Conservation (phyloP, 2,888 invertebrate species). For the Pristionchus exspectatus region DNA sequence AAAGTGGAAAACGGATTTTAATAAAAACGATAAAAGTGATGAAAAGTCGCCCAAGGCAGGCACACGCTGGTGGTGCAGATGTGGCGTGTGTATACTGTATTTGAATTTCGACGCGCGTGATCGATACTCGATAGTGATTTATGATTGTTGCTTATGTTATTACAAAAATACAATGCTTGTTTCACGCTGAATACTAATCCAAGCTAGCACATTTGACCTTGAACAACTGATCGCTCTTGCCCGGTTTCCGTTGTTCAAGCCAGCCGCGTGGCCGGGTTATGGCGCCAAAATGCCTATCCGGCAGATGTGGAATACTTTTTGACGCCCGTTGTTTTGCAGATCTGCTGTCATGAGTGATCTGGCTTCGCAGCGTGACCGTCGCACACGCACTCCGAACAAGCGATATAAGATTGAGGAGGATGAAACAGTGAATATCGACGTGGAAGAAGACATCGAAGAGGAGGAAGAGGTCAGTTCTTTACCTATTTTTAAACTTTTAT, state of each 20-base stretch:
- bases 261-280: conserved; percentile 38
- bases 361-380: conserved; percentile 26
- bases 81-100: conserved; percentile 1
- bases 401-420: conserved; percentile 48
- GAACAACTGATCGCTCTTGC: background rate
- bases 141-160: background rate
- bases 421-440: conserved; percentile 18
- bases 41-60: conserved; percentile 30
- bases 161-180: background rate
- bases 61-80: background rate
- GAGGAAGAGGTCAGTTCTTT: conserved; percentile 34
- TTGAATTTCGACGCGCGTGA: conserved; percentile 24
- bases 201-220: background rate
- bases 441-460: conserved; percentile 52
- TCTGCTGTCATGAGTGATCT: conserved; percentile 41
- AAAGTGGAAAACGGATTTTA: background rate
- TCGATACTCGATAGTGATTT: conserved; percentile 2
- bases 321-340: conserved; percentile 11
- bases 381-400: conserved; percentile 53
- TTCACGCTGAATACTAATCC: background rate
- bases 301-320: background rate
- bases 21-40: background rate
- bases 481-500: background rate
- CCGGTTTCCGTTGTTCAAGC: background rate
- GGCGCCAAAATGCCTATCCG: conserved; percentile 48